These are phyloP conservation scores for Hypsibius dujardini DNA, from an alignment of 1,140 invertebrate species.

Conservation along the genomic window DNA sequence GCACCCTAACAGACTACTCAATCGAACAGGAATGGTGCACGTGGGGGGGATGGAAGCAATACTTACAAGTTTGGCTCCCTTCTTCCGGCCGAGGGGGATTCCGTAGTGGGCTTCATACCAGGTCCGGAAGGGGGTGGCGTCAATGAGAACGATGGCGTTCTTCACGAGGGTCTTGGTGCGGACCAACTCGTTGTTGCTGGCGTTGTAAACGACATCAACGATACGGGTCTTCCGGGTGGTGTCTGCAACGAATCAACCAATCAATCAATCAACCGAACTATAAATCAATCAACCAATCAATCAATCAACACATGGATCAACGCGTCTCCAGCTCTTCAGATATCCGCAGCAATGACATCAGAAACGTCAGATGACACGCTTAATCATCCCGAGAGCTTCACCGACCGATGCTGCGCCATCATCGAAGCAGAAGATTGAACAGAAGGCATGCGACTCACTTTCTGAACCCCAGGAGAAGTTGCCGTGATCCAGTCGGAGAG, in stretches of 20 bases:
- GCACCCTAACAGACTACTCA: not conserved
- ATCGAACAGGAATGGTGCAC: not conserved
- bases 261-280: not conserved
- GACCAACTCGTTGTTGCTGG: slow-evolving; percentile 95
- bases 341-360: slow-evolving; percentile 10
- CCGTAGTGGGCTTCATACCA: slow-evolving; percentile 97
- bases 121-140: slow-evolving; percentile 93
- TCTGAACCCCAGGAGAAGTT: slow-evolving; percentile 97
- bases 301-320: slow-evolving; percentile 10
- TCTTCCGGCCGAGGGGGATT: slow-evolving; percentile 79
- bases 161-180: slow-evolving; percentile 98
- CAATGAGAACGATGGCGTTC: slow-evolving; percentile 89
- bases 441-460: slow-evolving; percentile 39
- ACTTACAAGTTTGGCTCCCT: slow-evolving; percentile 77
- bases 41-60: slow-evolving; percentile 14
- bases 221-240: slow-evolving; percentile 85
- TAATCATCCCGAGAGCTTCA: slow-evolving; percentile 20
- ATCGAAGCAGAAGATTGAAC: slow-evolving; percentile 18
- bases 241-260: slow-evolving; percentile 34
- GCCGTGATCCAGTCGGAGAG: slow-evolving; percentile 80
- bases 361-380: slow-evolving; percentile 22
- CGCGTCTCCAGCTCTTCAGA: not conserved
- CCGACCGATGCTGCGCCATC: not conserved
- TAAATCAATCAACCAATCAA: slow-evolving; percentile 20
- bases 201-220: slow-evolving; percentile 98